Base-by-base conservation (phyloP, 2,113 vertebrate genomes). In the Anoplopoma fimbria region DNA sequence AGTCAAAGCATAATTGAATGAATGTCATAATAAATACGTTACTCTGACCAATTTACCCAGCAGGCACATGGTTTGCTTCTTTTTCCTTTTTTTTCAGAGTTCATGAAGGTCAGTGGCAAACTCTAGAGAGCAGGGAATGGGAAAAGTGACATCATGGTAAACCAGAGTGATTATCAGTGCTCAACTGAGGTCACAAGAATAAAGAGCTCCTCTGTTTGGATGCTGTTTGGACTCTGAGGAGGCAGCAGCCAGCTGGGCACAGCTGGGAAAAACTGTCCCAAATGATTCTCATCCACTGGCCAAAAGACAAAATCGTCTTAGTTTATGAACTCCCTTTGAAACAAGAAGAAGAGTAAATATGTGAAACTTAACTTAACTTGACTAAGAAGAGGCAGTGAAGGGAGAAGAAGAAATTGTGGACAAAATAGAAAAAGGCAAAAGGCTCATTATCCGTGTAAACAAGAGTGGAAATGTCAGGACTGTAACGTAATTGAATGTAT, bases 71-170 rank as follows among this genome's bases (percentile, higher is more conserved):
- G 13, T n/a, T 29, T 58, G 33, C 31, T 34, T 34, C 15, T 58
- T 14, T 15, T 15, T 31, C 4, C 3, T 49, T 10, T 58, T 25
- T 29, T 19, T 34, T 27, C 13, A 70, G 19, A 62, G 65, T 71
- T 74, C 38, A 69, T 60, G 57, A 68, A 15, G 70, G 71, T 69
- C 84, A 67, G 5, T 67, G 33, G 40, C 47, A 19, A 81, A 72
- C 23, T 71, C 9, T 63, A 23, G 25, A 58, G 63, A 23, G 64
- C 8, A 60, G 49, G 14, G 23, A 79, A 65, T 38, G 65, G 84
- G 75, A 74, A 64, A 62, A 89, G n/a, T 87, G 83, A 82, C 77
- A 83, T 90, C 82, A 82, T 75, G 61, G 81, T 29, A 60, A 86
- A 72, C 3, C 25, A 36, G 64, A 68, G 69, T 42, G 45, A 79